Conservation (phyloP, 2,888 invertebrate species). For the Rhingia campestris region DNA sequence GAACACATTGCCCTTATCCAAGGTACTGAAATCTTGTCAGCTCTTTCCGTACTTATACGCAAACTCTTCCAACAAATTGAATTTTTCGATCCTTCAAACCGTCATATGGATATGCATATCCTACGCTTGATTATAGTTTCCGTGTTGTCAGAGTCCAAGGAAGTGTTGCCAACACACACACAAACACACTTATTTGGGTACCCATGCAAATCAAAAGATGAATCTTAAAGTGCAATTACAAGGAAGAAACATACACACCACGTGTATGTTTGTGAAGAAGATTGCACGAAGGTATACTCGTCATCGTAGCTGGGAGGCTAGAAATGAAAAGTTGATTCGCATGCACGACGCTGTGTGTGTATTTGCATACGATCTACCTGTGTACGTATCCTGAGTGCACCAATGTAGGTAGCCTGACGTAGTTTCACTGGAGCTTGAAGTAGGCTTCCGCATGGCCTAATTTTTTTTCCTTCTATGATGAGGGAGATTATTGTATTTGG, state of each 20-base stretch:
- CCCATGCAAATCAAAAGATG: constrained; percentile 54
- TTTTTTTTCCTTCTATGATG: constrained; percentile 19
- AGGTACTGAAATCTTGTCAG: constrained; percentile 1
- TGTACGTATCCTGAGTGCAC: constrained; percentile 37
- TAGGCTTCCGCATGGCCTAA: constrained; percentile 68
- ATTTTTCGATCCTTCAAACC: constrained; percentile 38
- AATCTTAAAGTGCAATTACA: constrained; percentile 49
- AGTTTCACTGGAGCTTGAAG: constrained; percentile 46
- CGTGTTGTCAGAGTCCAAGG: background rate
- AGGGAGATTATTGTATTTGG: constrained; percentile 1
- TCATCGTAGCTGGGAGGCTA: constrained; percentile 34
- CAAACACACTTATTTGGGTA: background rate
- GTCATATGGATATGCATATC: constrained; percentile 5
- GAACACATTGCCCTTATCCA: background rate
- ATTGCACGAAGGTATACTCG: constrained; percentile 26
- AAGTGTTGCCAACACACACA: constrained; percentile 6
- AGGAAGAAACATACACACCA: constrained; percentile 29
- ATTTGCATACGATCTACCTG: background rate
- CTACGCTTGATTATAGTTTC: constrained; percentile 6
- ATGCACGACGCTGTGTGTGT: constrained; percentile 38
- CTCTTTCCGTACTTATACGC: constrained; percentile 13
- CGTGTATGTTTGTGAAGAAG: constrained; percentile 5
- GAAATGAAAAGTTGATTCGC: constrained; percentile 62
- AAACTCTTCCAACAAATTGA: constrained; percentile 26
- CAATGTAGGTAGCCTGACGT: constrained; percentile 43